Conservation (phyloP, 2,797 vertebrate genomes). For the Philypnodon macrostomus region DNA sequence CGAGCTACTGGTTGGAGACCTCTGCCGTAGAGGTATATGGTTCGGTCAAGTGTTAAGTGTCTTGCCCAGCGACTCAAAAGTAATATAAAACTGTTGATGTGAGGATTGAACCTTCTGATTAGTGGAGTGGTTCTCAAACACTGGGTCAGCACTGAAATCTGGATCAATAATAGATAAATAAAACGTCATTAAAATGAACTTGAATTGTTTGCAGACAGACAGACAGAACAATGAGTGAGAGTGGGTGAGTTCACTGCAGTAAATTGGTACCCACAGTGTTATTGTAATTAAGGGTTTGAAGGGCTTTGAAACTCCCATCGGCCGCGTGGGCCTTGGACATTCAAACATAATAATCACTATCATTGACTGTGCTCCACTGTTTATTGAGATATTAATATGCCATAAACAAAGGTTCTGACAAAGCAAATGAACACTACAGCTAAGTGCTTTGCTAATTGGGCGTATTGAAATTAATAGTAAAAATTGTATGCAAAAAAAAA, state of each 20-base stretch:
- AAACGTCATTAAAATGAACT: conserved; percentile 1
- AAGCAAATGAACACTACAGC: conserved; percentile 80
- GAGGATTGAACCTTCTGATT: too few species aligned
- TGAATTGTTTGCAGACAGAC: conserved; percentile 28
- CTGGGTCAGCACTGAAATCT: too few species aligned
- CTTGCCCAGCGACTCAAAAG: too few species aligned
- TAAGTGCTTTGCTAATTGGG: conserved; percentile 65
- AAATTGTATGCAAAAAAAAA: conserved; percentile 53
- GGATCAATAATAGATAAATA: too few species aligned
- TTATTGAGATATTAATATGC: conserved; percentile 80
- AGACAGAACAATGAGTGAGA: conserved; percentile 11
- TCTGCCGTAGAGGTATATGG: too few species aligned
- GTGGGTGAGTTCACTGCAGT: conserved; percentile 45
- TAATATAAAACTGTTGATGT: too few species aligned
- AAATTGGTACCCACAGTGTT: conserved; percentile 72
- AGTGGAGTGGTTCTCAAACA: too few species aligned
- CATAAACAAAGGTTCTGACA: too few species aligned
- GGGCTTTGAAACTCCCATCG: conserved; percentile 66
- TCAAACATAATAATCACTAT: conserved; percentile 77
- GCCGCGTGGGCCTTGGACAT: conserved; percentile 54
- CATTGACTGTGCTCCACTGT: conserved; percentile 70
- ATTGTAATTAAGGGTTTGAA: conserved; percentile 76
- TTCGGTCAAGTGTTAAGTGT: too few species aligned
- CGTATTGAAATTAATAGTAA: conserved; percentile 72
- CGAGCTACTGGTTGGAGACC: too few species aligned